Evolutionary conservation across 2,113 vertebrate genomes (phyloP).

Genomic region (Anhinga anhinga): DNA sequence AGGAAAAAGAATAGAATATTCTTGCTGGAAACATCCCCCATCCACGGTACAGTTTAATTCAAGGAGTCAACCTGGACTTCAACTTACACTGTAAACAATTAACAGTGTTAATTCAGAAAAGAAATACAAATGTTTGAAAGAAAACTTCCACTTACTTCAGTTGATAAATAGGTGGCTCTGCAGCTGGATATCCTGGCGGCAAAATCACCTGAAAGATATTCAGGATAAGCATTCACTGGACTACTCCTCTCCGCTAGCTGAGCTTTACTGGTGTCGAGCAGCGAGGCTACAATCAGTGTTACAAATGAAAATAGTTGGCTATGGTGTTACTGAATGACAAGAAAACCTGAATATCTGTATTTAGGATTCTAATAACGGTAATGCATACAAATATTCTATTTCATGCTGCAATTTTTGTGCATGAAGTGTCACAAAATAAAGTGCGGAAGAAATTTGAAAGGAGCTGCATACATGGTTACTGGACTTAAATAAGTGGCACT

Average conservation of each 20-base stretch:
- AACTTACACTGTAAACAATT: not conserved
- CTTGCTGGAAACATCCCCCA: not conserved
- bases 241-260: not conserved
- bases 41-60: not conserved
- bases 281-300: not conserved
- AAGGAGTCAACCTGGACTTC: not conserved
- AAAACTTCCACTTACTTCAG: conserved; percentile 85
- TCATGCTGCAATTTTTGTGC: not conserved
- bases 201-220: conserved; percentile 85
- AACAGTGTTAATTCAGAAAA: not conserved
- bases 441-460: not conserved
- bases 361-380: not conserved
- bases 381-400: not conserved
- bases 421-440: not conserved
- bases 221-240: not conserved
- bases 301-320: not conserved
- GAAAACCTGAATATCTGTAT: not conserved
- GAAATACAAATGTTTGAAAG: not conserved
- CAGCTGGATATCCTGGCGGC: conserved; percentile 86
- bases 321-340: not conserved
- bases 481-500: not conserved
- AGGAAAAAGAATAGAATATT: not conserved
- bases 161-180: conserved; percentile 92
- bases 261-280: not conserved
- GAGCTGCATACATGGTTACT: not conserved